phyloP scores from a whole-genome alignment of 2,113 vertebrate species.

The Myrmecophaga tridactyla region DNA sequence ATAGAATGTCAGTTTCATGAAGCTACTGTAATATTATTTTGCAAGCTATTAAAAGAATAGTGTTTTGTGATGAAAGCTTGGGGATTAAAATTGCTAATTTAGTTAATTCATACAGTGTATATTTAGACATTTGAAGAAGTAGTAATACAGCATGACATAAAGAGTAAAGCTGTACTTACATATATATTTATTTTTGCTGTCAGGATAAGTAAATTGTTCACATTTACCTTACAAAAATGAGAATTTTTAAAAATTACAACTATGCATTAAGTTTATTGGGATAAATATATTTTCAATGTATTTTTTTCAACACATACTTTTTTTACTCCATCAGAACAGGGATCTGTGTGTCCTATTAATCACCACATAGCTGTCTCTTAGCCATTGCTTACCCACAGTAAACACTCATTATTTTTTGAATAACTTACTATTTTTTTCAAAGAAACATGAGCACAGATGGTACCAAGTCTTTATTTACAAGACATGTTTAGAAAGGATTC shows the following conservation, averaged over 20 bases:
- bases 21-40: neutral
- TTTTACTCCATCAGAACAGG: neutral
- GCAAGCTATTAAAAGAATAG: neutral
- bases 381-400: neutral
- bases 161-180: neutral
- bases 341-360: neutral
- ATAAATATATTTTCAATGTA: neutral
- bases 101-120: neutral
- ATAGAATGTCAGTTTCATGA: constrained; percentile 19
- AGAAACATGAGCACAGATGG: neutral
- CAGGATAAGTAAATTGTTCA: neutral
- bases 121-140: neutral
- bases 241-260: constrained; percentile 23
- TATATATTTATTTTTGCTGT: neutral
- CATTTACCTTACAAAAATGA: neutral
- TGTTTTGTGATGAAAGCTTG: constrained; percentile 6
- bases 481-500: constrained; percentile 1
- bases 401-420: neutral
- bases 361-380: neutral
- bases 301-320: neutral
- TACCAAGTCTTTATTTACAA: neutral
- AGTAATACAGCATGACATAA: neutral
- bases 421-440: neutral
- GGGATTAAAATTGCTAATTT: neutral
- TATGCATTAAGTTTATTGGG: neutral